These are phyloP conservation scores for Catalaphyllia jardinei DNA, from an alignment of 64 coral and sea anemone genomes.

Conservation along the genomic window DNA sequence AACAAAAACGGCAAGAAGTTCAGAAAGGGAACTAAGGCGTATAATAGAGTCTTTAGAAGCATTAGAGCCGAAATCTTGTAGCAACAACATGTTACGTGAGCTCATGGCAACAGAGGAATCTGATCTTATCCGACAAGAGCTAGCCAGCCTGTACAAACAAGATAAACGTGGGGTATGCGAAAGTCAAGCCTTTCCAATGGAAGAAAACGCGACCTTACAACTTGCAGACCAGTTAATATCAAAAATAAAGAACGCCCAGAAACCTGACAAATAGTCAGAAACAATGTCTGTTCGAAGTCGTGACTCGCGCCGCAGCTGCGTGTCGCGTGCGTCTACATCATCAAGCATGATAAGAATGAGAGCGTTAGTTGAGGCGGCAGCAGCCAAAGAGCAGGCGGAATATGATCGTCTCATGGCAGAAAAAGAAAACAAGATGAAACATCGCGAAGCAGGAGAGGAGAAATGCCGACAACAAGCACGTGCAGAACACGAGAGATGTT, in stretches of 20 bases:
- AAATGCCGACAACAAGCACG: neutral
- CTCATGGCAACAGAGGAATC: no score
- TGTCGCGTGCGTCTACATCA: neutral
- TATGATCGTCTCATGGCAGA: neutral
- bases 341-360: neutral
- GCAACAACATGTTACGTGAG: no score
- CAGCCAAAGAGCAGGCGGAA: neutral
- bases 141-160: no score
- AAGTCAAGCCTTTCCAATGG: no score
- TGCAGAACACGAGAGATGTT: conserved; percentile 14
- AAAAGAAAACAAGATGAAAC: neutral
- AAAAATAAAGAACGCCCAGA: neutral
- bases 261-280: neutral
- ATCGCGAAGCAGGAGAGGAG: conserved; percentile 36
- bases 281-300: neutral
- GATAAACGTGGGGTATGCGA: no score
- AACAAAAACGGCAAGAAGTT: no score
- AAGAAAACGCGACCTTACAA: no score
- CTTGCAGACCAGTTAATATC: no score
- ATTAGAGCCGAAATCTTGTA: no score
- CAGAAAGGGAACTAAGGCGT: no score
- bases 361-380: neutral
- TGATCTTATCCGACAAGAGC: no score
- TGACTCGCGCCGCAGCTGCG: neutral
- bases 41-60: no score